phyloP scores from a whole-genome alignment of 1,140 invertebrate species.

The Pogonomyrmex barbatus region DNA sequence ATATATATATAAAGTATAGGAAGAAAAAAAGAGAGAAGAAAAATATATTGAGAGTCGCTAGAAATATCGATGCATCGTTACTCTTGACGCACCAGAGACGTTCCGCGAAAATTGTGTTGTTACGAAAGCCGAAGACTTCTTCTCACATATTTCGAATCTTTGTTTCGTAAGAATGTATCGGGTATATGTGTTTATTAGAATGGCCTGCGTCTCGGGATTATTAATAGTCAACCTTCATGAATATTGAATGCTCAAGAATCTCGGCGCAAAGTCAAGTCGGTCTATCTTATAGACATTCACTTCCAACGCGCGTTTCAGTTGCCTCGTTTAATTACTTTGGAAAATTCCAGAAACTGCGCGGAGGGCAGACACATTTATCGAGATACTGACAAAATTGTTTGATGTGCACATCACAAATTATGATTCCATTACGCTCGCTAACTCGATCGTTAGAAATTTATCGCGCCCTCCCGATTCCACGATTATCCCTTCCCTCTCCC shows the following conservation, averaged over 20 bases:
- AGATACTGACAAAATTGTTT: neutral
- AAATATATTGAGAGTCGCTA: neutral
- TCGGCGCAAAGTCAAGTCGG: constrained; percentile 66
- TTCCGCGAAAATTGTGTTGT: neutral
- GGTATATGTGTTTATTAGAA: constrained; percentile 77
- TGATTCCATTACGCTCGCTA: neutral
- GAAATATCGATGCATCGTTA: constrained; percentile 28
- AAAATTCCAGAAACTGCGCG: constrained; percentile 35
- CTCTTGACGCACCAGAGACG: neutral
- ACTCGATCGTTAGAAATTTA: neutral
- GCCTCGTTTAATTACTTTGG: constrained; percentile 39
- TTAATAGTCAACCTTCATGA: constrained; percentile 84
- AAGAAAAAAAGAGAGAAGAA: neutral
- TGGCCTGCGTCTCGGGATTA: constrained; percentile 75
- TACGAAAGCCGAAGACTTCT: constrained; percentile 10
- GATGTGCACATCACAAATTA: neutral
- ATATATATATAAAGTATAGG: neutral
- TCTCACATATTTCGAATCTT: constrained; percentile 41
- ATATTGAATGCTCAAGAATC: constrained; percentile 82
- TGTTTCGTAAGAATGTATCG: constrained; percentile 63
- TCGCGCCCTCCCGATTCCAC: neutral
- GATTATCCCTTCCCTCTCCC: neutral
- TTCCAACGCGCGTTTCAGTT: constrained; percentile 32
- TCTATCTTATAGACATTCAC: constrained; percentile 53
- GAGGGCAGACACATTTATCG: neutral